Evolutionary conservation across 2,797 vertebrate species (phyloP).

Genomic region (Caiman crocodilus): DNA sequence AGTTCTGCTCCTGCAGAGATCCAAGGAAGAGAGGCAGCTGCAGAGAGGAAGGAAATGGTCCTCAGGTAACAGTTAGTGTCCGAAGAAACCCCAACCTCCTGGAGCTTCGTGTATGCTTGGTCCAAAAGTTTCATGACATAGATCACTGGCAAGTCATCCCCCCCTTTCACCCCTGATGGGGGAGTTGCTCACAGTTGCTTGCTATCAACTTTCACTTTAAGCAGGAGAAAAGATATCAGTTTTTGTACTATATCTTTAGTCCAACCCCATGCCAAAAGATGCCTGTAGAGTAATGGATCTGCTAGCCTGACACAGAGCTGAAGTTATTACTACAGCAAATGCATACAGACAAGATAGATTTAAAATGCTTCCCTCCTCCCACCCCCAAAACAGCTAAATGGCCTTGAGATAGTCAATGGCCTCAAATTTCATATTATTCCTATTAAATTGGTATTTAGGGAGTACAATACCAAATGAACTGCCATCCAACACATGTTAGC

Average conservation of each 20-base stretch:
- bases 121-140: background rate
- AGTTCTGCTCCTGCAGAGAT: background rate
- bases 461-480: background rate
- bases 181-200: too few species aligned
- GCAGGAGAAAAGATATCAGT: background rate
- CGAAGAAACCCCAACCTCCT: background rate
- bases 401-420: fast-evolving
- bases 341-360: background rate
- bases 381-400: background rate
- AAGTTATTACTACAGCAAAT: background rate
- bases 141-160: background rate
- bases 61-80: background rate
- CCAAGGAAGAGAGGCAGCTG: background rate
- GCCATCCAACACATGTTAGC: background rate
- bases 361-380: background rate
- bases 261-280: background rate
- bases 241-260: background rate
- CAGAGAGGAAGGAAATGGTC: background rate
- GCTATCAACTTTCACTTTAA: too few species aligned
- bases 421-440: background rate
- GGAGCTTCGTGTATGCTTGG: background rate
- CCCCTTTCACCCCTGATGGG: too few species aligned
- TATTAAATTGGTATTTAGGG: background rate
- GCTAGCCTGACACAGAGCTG: background rate
- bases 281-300: background rate